phyloP scores from a whole-genome alignment of 2,797 vertebrate genomes.

The Epinephelus coioides region DNA sequence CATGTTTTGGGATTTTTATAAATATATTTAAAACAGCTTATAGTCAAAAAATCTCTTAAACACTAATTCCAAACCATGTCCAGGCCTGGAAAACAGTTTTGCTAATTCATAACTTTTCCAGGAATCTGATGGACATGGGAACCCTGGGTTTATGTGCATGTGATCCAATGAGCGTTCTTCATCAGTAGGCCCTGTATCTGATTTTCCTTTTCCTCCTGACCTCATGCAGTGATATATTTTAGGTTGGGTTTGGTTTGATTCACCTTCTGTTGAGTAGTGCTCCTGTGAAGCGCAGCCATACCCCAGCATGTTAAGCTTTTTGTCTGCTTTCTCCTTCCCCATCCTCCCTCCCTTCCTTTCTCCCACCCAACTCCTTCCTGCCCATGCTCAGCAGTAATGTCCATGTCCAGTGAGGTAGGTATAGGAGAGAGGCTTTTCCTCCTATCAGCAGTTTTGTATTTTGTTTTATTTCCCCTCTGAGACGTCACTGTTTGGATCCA shows the following conservation, averaged over 20 bases:
- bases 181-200: not conserved
- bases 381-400: conserved; percentile 68
- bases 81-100: too few species aligned
- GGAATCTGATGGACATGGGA: not conserved
- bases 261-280: not conserved
- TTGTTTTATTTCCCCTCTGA: conserved; percentile 18
- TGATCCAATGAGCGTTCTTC: not conserved
- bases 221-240: not conserved
- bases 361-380: conserved; percentile 28
- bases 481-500: conserved; percentile 25
- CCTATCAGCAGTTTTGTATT: conserved; percentile 26
- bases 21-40: too few species aligned
- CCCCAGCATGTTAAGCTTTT: conserved; percentile 64
- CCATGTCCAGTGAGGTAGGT: conserved; percentile 75
- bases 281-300: conserved; percentile 7
- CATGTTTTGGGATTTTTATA: too few species aligned
- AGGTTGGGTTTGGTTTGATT: conserved; percentile 1
- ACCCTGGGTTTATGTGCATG: not conserved
- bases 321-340: conserved; percentile 48
- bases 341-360: conserved; percentile 15
- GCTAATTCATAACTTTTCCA: too few species aligned
- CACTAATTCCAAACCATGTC: too few species aligned
- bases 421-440: conserved; percentile 22
- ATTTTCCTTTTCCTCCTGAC: conserved; percentile 12
- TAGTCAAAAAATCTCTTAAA: too few species aligned